These are phyloP conservation scores for Salvelinus namaycush DNA, from an alignment of 2,113 vertebrate genomes.

Conservation along the genomic window DNA sequence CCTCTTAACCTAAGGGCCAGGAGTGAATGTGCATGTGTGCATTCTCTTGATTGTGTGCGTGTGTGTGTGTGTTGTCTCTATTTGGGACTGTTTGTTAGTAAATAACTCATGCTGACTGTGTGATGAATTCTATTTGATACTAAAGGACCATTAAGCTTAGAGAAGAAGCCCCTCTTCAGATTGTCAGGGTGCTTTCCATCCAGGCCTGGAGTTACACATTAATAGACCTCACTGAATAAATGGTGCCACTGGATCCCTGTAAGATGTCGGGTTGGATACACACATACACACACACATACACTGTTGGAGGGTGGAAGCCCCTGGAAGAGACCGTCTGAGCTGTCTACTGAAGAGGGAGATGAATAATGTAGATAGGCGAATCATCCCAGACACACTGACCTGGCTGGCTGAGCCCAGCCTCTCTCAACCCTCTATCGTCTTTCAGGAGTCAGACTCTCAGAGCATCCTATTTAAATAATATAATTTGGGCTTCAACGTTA, in stretches of 20 bases:
- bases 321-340: slow-evolving; percentile 31
- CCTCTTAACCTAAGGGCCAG: slow-evolving; percentile 44
- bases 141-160: slow-evolving; percentile 20
- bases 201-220: slow-evolving; percentile 47
- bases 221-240: slow-evolving; percentile 49
- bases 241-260: slow-evolving; percentile 56
- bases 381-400: slow-evolving; percentile 39
- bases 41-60: slow-evolving; percentile 1
- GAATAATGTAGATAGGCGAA: slow-evolving; percentile 60
- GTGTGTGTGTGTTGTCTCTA: neutral
- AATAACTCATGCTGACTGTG: neutral
- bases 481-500: slow-evolving; percentile 44
- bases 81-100: slow-evolving; percentile 7
- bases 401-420: neutral
- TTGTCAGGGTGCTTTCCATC: neutral
- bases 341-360: slow-evolving; percentile 46
- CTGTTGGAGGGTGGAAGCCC: slow-evolving; percentile 30
- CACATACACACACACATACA: too few species aligned
- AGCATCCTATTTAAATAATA: slow-evolving; percentile 37
- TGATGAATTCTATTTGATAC: slow-evolving; percentile 30
- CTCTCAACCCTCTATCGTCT: neutral
- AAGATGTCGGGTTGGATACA: neutral
- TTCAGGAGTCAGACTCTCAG: slow-evolving; percentile 30
- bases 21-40: slow-evolving; percentile 10
- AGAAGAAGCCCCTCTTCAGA: slow-evolving; percentile 14